Evolutionary conservation across 2,888 invertebrate species (phyloP).

Genomic region (Cheilosia scutellata): DNA sequence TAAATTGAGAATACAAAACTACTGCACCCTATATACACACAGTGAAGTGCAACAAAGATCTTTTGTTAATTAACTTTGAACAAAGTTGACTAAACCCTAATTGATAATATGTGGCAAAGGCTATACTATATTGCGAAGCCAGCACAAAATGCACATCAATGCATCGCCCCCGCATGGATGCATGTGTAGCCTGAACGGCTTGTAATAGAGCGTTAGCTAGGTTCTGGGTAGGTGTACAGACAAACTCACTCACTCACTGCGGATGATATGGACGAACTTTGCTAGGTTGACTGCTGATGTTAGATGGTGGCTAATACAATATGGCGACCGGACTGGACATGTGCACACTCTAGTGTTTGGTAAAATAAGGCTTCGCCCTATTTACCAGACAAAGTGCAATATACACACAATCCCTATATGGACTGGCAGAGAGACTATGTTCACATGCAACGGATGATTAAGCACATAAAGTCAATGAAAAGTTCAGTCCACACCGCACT

Average conservation of each 20-base stretch:
- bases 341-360: conserved; percentile 6
- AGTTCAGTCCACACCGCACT: neutral
- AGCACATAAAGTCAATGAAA: conserved; percentile 33
- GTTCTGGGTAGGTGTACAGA: neutral
- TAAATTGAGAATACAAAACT: neutral
- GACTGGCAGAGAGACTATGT: conserved; percentile 3
- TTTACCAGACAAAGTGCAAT: conserved; percentile 19
- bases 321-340: conserved; percentile 26
- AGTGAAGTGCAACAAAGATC: neutral
- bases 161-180: neutral
- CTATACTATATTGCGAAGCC: neutral
- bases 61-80: conserved; percentile 25
- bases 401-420: neutral
- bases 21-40: neutral
- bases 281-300: conserved; percentile 23
- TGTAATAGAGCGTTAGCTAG: neutral
- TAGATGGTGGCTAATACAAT: conserved; percentile 19
- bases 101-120: conserved; percentile 14
- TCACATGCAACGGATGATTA: conserved; percentile 26
- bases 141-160: conserved; percentile 2
- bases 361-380: conserved; percentile 15
- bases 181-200: neutral
- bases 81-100: conserved; percentile 8
- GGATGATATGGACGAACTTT: conserved; percentile 22
- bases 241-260: neutral